A percentile compares a stretch with the other conserved stretches of the same genome.
phyloP scores from a whole-genome alignment of 1,140 invertebrate species.

The Paralvinella palmiformis region DNA sequence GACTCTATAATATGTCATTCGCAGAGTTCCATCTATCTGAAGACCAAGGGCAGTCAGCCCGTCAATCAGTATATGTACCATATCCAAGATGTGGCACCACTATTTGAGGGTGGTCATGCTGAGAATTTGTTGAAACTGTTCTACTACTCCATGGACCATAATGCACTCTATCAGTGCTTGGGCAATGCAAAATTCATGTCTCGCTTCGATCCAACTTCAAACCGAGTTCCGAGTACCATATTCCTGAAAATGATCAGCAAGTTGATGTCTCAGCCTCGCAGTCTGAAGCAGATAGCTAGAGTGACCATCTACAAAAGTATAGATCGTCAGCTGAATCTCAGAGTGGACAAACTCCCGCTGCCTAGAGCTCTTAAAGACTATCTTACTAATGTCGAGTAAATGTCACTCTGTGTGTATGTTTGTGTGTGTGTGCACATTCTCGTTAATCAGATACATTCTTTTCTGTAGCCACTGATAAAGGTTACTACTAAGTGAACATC shows the following conservation, averaged over 20 bases:
- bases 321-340: conserved; percentile 27
- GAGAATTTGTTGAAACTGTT: conserved; percentile 37
- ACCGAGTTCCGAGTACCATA: conserved; percentile 19
- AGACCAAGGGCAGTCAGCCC: conserved; percentile 37
- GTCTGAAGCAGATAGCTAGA: conserved; percentile 35
- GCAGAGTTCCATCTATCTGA: conserved; percentile 45
- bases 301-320: conserved; percentile 42
- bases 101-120: conserved; percentile 29
- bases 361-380: conserved; percentile 36
- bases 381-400: conserved; percentile 32
- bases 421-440: too few relatives aligned
- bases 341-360: conserved; percentile 33
- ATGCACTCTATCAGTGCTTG: conserved; percentile 35
- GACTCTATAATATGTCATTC: conserved; percentile 46
- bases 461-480: too few relatives aligned
- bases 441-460: too few relatives aligned
- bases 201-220: conserved; percentile 29
- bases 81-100: conserved; percentile 26
- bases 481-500: too few relatives aligned
- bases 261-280: conserved; percentile 35
- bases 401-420: too few relatives aligned
- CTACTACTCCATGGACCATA: conserved; percentile 43
- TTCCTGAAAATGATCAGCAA: conserved; percentile 29
- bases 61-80: conserved; percentile 40
- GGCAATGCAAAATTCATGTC: conserved; percentile 30